phyloP scores from a whole-genome alignment of 2,113 vertebrate species.

The Aspidoscelis tigris region DNA sequence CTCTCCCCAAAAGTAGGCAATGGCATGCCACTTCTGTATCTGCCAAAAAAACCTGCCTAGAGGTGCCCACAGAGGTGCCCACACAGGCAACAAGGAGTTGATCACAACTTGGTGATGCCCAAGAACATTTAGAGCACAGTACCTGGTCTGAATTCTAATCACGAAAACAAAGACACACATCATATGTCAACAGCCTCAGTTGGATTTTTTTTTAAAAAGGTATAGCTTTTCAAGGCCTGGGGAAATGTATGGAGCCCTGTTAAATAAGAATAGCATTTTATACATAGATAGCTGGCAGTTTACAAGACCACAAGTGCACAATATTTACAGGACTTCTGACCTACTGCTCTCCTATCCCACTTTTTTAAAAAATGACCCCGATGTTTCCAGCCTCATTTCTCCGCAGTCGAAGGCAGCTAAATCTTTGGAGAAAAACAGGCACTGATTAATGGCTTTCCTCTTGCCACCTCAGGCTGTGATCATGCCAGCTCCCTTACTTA shows the following conservation, averaged over 20 bases:
- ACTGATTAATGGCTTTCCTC: slow-evolving; percentile 3
- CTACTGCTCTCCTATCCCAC: neutral
- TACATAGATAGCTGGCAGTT: neutral
- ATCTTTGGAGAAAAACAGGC: slow-evolving; percentile 14
- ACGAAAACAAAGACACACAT: neutral
- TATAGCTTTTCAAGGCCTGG: neutral
- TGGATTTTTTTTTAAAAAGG: too few relatives aligned
- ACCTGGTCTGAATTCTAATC: neutral
- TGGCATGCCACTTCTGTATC: too few relatives aligned
- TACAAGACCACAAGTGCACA: neutral
- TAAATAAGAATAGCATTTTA: neutral
- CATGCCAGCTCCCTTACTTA: slow-evolving; percentile 18
- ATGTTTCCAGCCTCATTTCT: slow-evolving; percentile 7
- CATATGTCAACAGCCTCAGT: neutral
- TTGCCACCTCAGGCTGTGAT: slow-evolving; percentile 35
- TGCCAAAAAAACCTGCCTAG: too few relatives aligned
- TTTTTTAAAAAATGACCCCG: slow-evolving; percentile 18
- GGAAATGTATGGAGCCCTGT: neutral
- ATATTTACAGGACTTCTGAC: slow-evolving; percentile 2
- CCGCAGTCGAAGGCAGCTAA: slow-evolving; percentile 12
- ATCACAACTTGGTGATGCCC: too few relatives aligned
- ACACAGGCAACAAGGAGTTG: too few relatives aligned
- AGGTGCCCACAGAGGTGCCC: too few relatives aligned
- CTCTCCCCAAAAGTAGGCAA: too few relatives aligned
- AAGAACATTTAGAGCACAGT: neutral